These are phyloP conservation scores for Azorinus chamasolen DNA, from an alignment of 2,888 invertebrate genomes.

Conservation along the genomic window DNA sequence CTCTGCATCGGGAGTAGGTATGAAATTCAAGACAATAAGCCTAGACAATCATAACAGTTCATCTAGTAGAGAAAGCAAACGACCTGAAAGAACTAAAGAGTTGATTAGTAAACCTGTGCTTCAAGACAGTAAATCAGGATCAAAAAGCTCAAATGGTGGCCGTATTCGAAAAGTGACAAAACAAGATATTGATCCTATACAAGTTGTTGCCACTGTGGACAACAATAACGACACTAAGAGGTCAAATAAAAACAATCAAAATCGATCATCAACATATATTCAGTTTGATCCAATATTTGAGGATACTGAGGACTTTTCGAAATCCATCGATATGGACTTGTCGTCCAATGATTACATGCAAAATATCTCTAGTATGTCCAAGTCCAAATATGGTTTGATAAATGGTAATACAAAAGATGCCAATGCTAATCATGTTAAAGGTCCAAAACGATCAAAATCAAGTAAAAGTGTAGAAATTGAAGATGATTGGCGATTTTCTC, in stretches of 20 bases:
- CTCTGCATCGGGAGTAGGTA: conserved; percentile 36
- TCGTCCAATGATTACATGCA: conserved; percentile 43
- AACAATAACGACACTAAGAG: conserved; percentile 58
- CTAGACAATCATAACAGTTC: conserved; percentile 52
- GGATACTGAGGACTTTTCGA: conserved; percentile 74
- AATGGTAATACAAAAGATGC: conserved; percentile 55
- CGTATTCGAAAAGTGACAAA: conserved; percentile 63
- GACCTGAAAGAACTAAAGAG: conserved; percentile 81
- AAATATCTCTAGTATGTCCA: conserved; percentile 41
- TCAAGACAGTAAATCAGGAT: conserved; percentile 22
- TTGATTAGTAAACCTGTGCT: conserved; percentile 74
- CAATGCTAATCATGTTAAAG: conserved; percentile 58
- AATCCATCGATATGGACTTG: conserved; percentile 26
- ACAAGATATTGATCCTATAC: conserved; percentile 71
- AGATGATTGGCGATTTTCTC: conserved; percentile 71
- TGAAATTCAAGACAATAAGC: conserved; percentile 57
- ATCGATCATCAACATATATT: conserved; percentile 81
- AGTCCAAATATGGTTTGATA: conserved; percentile 50
- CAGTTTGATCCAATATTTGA: conserved; percentile 82
- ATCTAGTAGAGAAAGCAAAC: conserved; percentile 68
- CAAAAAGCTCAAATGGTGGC: conserved; percentile 30
- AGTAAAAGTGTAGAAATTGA: conserved; percentile 63
- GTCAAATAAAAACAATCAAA: conserved; percentile 67
- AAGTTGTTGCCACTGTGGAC: conserved; percentile 62
- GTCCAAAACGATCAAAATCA: conserved; percentile 61